These are phyloP conservation scores for Pluvianellus socialis DNA, from an alignment of 2,113 vertebrate genomes.

Conservation along the genomic window DNA sequence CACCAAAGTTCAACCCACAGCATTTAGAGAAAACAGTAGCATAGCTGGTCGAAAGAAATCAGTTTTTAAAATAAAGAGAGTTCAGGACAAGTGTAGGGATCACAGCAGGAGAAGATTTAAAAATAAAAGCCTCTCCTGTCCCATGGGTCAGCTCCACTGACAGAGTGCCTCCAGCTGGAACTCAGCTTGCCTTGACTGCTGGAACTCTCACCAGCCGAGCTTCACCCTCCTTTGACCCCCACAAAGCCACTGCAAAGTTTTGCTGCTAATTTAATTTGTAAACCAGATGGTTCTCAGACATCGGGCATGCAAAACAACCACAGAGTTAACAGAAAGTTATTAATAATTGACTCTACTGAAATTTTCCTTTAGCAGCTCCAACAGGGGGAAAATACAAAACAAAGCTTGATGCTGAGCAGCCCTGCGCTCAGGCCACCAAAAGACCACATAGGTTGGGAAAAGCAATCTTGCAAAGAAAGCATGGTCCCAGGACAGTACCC, in stretches of 20 bases:
- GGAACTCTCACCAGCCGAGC: background rate
- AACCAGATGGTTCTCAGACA: background rate
- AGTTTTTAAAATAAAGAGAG: background rate
- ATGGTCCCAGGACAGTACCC: background rate
- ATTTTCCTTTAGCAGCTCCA: background rate
- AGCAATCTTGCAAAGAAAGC: background rate
- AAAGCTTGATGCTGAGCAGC: background rate
- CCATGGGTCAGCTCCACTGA: background rate
- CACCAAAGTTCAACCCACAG: background rate
- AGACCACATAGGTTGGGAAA: background rate
- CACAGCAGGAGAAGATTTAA: background rate
- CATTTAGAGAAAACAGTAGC: background rate
- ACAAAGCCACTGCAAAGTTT: background rate
- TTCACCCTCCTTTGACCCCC: background rate
- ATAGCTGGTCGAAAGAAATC: background rate
- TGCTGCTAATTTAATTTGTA: background rate
- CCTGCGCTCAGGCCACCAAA: background rate
- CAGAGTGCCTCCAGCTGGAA: background rate
- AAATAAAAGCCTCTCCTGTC: background rate
- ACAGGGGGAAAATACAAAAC: background rate
- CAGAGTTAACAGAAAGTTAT: background rate
- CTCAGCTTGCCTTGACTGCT: background rate
- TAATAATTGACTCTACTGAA: background rate
- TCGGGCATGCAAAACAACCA: background rate
- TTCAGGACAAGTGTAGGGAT: background rate